phyloP scores from a whole-genome alignment of 2,888 invertebrate genomes.

The Sphinx pinastri region DNA sequence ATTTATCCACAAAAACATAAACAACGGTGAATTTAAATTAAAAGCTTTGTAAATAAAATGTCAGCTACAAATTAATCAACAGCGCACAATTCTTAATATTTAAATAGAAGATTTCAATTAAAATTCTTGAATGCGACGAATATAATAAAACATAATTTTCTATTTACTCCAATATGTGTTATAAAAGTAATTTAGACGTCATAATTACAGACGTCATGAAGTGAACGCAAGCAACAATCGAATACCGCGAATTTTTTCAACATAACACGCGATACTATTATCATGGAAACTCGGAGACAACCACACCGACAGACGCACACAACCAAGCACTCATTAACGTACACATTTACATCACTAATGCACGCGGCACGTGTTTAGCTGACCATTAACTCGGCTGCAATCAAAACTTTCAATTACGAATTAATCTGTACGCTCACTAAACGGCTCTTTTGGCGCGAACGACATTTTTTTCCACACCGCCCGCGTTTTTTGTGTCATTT shows the following conservation, averaged over 20 bases:
- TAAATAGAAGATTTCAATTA: neutral
- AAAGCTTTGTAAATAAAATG: too few species aligned
- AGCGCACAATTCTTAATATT: neutral
- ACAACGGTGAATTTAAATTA: too few species aligned
- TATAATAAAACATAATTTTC: neutral
- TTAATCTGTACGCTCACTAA: constrained; percentile 50
- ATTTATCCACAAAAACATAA: too few species aligned
- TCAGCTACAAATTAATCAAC: too few species aligned
- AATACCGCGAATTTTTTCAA: constrained; percentile 49
- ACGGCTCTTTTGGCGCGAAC: constrained; percentile 57
- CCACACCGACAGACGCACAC: constrained; percentile 69
- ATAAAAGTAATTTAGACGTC: constrained; percentile 25
- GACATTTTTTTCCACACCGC: constrained; percentile 36
- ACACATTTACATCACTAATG: constrained; percentile 80
- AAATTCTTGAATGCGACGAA: neutral
- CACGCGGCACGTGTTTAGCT: constrained; percentile 61
- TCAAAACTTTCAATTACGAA: constrained; percentile 65
- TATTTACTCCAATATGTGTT: neutral
- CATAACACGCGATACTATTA: constrained; percentile 56
- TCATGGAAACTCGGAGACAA: constrained; percentile 56
- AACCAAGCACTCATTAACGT: constrained; percentile 71
- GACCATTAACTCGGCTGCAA: constrained; percentile 51
- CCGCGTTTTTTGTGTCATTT: constrained; percentile 44
- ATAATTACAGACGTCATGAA: constrained; percentile 37
- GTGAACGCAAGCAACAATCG: constrained; percentile 40